Percentiles rank a stretch among this genome's conserved stretches.
Conservation (phyloP, 2,797 vertebrate species). For the Epinephelus malabaricus region DNA sequence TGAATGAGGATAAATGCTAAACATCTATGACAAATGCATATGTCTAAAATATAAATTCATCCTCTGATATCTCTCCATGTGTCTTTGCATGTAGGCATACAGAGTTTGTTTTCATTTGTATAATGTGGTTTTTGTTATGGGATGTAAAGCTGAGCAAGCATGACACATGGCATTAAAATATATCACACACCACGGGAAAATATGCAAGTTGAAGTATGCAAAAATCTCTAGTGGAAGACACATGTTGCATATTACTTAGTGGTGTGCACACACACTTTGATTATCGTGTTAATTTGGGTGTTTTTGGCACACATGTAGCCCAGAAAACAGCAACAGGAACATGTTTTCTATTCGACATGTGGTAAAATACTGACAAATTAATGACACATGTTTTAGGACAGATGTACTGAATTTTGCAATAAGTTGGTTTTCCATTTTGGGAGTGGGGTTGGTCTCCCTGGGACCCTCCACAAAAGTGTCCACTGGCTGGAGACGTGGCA, state of each 20-base stretch:
- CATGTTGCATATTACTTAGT: not conserved
- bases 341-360: not conserved
- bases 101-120: too few relatives aligned
- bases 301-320: not conserved
- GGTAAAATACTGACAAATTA: not conserved
- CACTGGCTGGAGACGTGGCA: constrained; percentile 83
- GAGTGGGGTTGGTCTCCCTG: constrained; percentile 30
- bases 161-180: not conserved
- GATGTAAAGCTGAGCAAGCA: not conserved
- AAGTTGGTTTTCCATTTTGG: constrained; percentile 25
- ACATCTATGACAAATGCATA: too few relatives aligned
- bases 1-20: too few relatives aligned
- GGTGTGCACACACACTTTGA: not conserved
- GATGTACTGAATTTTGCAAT: constrained; percentile 5
- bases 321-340: not conserved
- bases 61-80: too few relatives aligned
- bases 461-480: constrained; percentile 62
- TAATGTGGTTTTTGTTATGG: not conserved
- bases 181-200: not conserved
- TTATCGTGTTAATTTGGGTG: not conserved
- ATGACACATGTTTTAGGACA: not conserved
- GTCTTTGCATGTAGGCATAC: too few relatives aligned
- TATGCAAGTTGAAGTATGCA: too few relatives aligned
- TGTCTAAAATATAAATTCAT: too few relatives aligned
- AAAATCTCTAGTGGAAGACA: not conserved